Base-by-base conservation (phyloP, 92 coral and sea anemone species). In the Zoanthus solanderi region DNA sequence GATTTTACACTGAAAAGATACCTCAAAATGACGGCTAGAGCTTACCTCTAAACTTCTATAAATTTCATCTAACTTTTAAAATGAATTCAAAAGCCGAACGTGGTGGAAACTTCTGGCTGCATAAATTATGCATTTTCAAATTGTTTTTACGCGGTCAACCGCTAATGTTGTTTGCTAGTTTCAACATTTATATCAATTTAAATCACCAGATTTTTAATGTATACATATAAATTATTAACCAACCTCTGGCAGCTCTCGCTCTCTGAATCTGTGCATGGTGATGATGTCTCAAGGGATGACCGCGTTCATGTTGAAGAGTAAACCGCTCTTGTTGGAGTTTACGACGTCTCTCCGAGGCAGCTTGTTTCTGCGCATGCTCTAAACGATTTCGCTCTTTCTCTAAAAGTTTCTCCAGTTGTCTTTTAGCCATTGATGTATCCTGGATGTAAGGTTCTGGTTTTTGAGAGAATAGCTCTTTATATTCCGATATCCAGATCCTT, bases 261-360 rank as follows among this genome's bases (percentile, higher is more conserved):
- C 75, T 56, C 23, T 92, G 96, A 54, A 75, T 72, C 28, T 89
- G 76, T 12, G 85, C 47, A 13, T 76, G 91, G 76, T 94, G 95
- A 74, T 95, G 98, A 15, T 93, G 93, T 87, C 97, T 89, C 13
- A 97, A 79, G 1, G 99, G 99, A 57, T 97, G 99, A 52, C 88
- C 93, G 15, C 95, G 79, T 16, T 96, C 98, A n/a, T 92, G 95
- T 46, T 97, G 98, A 18, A 87, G 90, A 13, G 90, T 86, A 60
- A 97, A 97, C 61, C 87, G 90, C 45, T 94, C 92, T 66, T 97
- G 99, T 28, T 96, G 98, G 42, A 85, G 94, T 61, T 92, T 93
- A 71, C 98, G 85, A 46, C 97, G 91, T 87, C 91, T 90, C 45
- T 95, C 99, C 1, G 83, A 16, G 32, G 98, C 92, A n/a, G 96